Evolutionary conservation across 2,797 vertebrate species (phyloP).

Genomic region (Clarias platycephalus): DNA sequence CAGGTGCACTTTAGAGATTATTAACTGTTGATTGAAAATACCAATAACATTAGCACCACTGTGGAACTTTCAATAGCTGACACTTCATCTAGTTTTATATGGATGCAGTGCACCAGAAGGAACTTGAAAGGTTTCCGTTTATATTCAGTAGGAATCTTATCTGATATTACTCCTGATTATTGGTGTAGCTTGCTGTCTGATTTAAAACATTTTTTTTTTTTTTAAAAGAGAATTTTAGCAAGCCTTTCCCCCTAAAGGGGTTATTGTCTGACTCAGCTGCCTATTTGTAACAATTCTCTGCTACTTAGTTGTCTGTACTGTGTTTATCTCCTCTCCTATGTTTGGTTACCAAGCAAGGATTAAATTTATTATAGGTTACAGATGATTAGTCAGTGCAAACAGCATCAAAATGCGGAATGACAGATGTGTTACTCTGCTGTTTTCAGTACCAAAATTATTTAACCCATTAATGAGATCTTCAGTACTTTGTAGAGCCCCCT

Average conservation of each 20-base stretch:
- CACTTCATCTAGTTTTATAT: neutral
- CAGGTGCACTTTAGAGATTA: neutral
- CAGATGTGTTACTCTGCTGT: neutral
- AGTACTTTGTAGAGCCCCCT: too few relatives aligned
- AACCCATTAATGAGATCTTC: too few relatives aligned
- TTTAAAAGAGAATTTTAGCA: neutral
- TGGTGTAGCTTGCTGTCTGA: neutral
- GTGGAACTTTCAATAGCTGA: neutral
- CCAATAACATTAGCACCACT: neutral
- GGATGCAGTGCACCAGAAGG: neutral
- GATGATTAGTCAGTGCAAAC: neutral
- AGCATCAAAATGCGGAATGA: neutral
- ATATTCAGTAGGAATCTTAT: neutral
- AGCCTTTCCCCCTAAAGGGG: neutral
- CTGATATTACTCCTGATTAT: neutral
- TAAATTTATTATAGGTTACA: neutral
- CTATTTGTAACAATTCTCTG: neutral
- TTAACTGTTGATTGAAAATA: neutral
- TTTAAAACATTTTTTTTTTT: too few relatives aligned
- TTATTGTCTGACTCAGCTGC: neutral
- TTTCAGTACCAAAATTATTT: neutral
- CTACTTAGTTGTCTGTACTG: neutral
- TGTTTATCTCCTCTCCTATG: neutral
- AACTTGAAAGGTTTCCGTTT: neutral
- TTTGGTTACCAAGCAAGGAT: neutral